Evolutionary conservation across 2,797 vertebrate species (phyloP).

Genomic region (Onychomys leucogaster): DNA sequence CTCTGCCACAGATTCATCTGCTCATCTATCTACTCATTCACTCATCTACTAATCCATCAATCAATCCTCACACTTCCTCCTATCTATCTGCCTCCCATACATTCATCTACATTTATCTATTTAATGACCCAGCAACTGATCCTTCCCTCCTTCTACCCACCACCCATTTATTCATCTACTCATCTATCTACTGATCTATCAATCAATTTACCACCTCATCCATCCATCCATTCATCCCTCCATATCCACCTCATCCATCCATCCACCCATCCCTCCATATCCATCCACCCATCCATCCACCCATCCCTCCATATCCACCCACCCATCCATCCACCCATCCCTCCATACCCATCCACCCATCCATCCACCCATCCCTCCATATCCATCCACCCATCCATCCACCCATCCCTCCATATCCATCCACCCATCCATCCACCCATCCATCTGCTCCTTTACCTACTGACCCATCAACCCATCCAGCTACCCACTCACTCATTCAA

Average conservation of each 20-base stretch:
- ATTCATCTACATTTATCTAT: not conserved
- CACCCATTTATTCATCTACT: not conserved
- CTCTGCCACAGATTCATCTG: not conserved
- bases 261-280: not conserved
- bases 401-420: not conserved
- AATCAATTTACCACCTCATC: not conserved
- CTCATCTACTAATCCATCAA: too few relatives aligned
- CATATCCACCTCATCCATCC: not conserved
- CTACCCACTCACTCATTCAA: not conserved
- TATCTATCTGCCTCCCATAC: not conserved
- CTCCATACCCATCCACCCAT: accelerated
- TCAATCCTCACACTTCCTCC: not conserved
- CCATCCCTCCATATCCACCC: accelerated
- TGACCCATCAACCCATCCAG: not conserved
- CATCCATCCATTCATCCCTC: not conserved
- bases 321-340: not conserved
- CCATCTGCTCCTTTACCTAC: not conserved
- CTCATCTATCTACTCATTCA: not conserved
- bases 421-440: not conserved
- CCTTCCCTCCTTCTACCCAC: not conserved
- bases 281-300: too few relatives aligned
- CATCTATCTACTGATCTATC: not conserved
- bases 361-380: accelerated
- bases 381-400: not conserved
- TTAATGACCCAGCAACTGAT: not conserved